These are phyloP conservation scores for Aphis craccivora DNA, from an alignment of 1,140 invertebrate species.

Conservation along the genomic window DNA sequence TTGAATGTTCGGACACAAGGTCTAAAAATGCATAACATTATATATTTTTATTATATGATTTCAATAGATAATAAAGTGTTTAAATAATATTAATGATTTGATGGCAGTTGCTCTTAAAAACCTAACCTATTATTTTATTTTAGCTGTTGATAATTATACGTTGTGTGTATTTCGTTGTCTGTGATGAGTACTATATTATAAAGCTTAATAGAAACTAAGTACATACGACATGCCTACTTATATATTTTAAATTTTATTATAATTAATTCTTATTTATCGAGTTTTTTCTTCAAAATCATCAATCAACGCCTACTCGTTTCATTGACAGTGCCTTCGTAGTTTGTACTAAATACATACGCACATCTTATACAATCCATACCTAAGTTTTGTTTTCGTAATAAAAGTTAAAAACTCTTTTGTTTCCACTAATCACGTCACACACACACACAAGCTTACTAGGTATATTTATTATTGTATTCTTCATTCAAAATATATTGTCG, in stretches of 20 bases:
- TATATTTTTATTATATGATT: neutral
- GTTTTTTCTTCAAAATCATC: neutral
- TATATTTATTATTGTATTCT: neutral
- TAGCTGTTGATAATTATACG: neutral
- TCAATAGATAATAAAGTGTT: neutral
- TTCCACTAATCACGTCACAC: neutral
- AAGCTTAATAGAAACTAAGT: neutral
- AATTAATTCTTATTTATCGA: neutral
- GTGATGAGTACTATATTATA: neutral
- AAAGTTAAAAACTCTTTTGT: neutral
- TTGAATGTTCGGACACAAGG: neutral
- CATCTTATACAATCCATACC: neutral
- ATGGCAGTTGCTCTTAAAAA: neutral
- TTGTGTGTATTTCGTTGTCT: neutral
- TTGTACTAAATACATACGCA: neutral
- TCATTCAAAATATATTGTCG: neutral
- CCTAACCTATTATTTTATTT: neutral
- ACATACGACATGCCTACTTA: too few relatives aligned
- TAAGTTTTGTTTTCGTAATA: neutral
- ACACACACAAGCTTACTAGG: neutral
- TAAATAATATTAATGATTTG: neutral
- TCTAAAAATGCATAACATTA: too few relatives aligned
- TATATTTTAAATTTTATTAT: neutral
- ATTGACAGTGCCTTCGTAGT: neutral
- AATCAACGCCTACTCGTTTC: slow-evolving; percentile 1